Base-by-base conservation (phyloP, 2,888 invertebrate species). In the Sphaeridia pumilis region DNA sequence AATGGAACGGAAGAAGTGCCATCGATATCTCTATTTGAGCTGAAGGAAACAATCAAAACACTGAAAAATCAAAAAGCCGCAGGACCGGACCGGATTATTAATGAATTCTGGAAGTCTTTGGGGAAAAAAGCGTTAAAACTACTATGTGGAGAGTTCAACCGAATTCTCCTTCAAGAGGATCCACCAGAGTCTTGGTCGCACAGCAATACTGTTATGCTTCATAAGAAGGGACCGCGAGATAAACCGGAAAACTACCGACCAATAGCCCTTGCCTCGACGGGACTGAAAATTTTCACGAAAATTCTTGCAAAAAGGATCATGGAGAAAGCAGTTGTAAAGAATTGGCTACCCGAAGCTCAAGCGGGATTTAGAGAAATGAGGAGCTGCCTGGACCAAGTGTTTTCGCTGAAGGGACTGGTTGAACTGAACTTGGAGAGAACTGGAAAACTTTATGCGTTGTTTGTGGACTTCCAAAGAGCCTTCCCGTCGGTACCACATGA, bases 391-490 rank as follows among this genome's bases (percentile, higher is more conserved):
- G 31, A 31, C 31, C 31, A 31, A 10, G 14, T 31, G 10, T 31
- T 31, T 14, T 10, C 31, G 31, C 14, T 31, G 14, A 31, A 31
- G n/a, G n/a, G n/a, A n/a, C n/a, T n/a, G n/a, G n/a, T n/a, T n/a
- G n/a, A n/a, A n/a, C n/a, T n/a, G n/a, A n/a, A n/a, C n/a, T n/a
- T n/a, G n/a, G n/a, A n/a, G n/a, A n/a, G n/a, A n/a, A n/a, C n/a
- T n/a, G n/a, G 34, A 10, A 52, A 26, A 46, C 41, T 59, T 2
- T 57, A 54, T 45, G 51, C 51, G 1, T 31, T 45, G 1, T 59
- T 57, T 46, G 24, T 59, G 12, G 59, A 59, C 28, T 59, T 59
- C 50, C 38, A 42, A 2, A 25, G 59, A 2, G 52, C 55, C 1
- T 60, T 60, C 24, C 46, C 51, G 3, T 55, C 55, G 0, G 35